These are phyloP conservation scores for Epiblema foenella DNA, from an alignment of 2,888 invertebrate species.

Conservation along the genomic window DNA sequence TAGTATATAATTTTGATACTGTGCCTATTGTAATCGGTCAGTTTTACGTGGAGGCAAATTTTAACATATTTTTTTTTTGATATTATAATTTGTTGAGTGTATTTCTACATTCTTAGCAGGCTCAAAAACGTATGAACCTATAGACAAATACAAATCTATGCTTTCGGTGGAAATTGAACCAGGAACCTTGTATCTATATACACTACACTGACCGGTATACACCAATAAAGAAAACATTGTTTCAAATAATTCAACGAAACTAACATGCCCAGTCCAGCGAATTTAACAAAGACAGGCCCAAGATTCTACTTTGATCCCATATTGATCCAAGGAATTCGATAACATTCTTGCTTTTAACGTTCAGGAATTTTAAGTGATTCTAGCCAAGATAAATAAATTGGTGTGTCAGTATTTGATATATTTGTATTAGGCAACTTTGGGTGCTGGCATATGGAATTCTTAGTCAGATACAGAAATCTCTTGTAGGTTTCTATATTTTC, in stretches of 20 bases:
- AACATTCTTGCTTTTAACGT: slow-evolving; percentile 15
- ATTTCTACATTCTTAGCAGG: too few species aligned
- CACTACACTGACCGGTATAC: not conserved
- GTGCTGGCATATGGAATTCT: not conserved
- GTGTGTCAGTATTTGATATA: slow-evolving; percentile 22
- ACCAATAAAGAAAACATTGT: not conserved
- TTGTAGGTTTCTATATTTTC: slow-evolving; percentile 1
- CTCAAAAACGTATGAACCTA: too few species aligned
- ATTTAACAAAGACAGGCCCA: slow-evolving; percentile 13
- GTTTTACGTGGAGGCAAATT: too few species aligned
- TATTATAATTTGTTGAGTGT: too few species aligned
- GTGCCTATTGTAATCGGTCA: too few species aligned
- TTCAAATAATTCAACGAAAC: not conserved
- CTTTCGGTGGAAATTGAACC: not conserved
- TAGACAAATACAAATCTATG: too few species aligned
- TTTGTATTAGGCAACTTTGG: slow-evolving; percentile 1
- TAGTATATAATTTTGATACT: too few species aligned
- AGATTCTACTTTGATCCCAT: slow-evolving; percentile 33
- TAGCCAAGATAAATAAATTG: slow-evolving; percentile 16
- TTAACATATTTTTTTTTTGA: too few species aligned
- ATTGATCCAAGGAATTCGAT: slow-evolving; percentile 35
- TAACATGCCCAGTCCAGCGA: not conserved
- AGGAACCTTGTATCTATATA: not conserved
- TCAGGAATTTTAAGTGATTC: slow-evolving; percentile 27
- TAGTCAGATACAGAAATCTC: not conserved